A percentile compares a stretch with the other conserved stretches of the same genome.
Conservation (phyloP, 2,113 vertebrate species). For the Blennius ocellaris region DNA sequence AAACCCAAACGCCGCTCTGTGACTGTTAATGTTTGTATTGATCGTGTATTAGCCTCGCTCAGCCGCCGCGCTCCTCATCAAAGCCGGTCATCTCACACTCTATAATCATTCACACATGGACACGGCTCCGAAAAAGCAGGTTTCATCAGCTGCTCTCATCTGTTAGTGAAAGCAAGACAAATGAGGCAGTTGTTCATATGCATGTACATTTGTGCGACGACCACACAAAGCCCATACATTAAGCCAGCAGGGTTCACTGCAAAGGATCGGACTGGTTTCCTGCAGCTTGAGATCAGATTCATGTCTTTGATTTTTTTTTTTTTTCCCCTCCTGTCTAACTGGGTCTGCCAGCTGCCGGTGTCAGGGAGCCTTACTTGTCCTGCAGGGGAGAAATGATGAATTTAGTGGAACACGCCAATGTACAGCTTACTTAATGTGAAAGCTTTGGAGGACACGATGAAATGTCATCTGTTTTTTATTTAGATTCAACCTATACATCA, state of each 20-base stretch:
- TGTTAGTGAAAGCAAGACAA: slow-evolving; percentile 63
- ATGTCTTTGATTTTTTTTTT: slow-evolving; percentile 28
- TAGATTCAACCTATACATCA: no score
- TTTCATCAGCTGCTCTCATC: slow-evolving; percentile 63
- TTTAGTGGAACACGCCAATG: slow-evolving; percentile 37
- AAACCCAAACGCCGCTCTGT: neutral
- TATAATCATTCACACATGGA: slow-evolving; percentile 73
- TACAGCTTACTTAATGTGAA: slow-evolving; percentile 41
- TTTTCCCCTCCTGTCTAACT: slow-evolving; percentile 18
- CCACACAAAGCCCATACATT: slow-evolving; percentile 54
- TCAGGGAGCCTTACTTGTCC: slow-evolving; percentile 25
- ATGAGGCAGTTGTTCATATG: slow-evolving; percentile 56
- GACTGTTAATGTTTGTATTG: slow-evolving; percentile 56
- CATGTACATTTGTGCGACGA: slow-evolving; percentile 39
- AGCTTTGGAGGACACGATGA: slow-evolving; percentile 20
- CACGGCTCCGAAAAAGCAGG: slow-evolving; percentile 15
- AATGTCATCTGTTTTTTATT: slow-evolving; percentile 35
- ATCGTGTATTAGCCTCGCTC: slow-evolving; percentile 57
- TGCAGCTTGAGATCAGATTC: slow-evolving; percentile 54
- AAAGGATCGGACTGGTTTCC: slow-evolving; percentile 61
- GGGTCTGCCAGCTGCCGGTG: slow-evolving; percentile 46
- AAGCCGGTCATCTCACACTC: slow-evolving; percentile 42
- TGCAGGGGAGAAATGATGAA: slow-evolving; percentile 37
- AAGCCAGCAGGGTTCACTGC: slow-evolving; percentile 69
- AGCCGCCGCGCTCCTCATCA: slow-evolving; percentile 33